Conservation (phyloP, 2,888 invertebrate species). For the Synergus itoensis region DNA sequence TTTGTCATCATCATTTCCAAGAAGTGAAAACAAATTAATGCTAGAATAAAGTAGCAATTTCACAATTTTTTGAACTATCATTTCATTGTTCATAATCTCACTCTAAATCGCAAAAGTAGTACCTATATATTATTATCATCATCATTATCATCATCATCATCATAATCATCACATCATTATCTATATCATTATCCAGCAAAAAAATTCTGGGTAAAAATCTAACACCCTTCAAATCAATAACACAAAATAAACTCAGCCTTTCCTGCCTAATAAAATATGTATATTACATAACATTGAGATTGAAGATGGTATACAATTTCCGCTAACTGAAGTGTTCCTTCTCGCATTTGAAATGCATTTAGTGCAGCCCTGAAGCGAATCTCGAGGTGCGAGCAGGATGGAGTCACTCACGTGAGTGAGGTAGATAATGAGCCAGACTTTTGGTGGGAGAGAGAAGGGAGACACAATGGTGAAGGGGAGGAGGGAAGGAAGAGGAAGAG, state of each 20-base stretch:
- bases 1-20: background rate
- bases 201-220: background rate
- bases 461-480: conserved; percentile 49
- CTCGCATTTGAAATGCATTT: conserved; percentile 25
- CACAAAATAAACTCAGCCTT: background rate
- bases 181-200: background rate
- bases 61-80: background rate
- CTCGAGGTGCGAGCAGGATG: conserved; percentile 46
- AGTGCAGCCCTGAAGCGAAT: conserved; percentile 41
- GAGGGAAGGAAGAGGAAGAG: conserved; percentile 49
- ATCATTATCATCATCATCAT: too few relatives aligned
- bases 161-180: too few relatives aligned
- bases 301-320: conserved; percentile 22
- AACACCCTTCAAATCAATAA: background rate
- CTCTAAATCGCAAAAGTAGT: too few relatives aligned
- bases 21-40: background rate
- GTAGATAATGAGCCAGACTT: background rate
- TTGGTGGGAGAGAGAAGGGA: conserved; percentile 51
- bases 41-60: background rate
- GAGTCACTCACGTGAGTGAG: conserved; percentile 44
- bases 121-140: too few relatives aligned
- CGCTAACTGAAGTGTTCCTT: conserved; percentile 27
- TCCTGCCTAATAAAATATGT: conserved; percentile 8
- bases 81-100: background rate
- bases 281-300: conserved; percentile 31